phyloP scores from a whole-genome alignment of 2,113 vertebrate genomes.

The Arizona elegans region DNA sequence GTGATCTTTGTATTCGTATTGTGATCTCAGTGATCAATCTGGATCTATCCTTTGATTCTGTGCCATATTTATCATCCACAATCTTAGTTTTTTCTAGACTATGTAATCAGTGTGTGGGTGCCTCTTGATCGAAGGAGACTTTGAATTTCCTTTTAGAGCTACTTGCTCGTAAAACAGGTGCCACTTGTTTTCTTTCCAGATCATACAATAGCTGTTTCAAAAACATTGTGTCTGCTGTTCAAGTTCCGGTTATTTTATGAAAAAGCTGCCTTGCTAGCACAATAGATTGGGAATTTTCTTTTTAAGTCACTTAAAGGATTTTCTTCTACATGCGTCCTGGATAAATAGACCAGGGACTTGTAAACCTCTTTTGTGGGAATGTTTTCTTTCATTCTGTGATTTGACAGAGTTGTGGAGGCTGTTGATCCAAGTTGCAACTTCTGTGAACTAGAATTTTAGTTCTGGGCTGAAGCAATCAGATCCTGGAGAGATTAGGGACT shows the following conservation, averaged over 20 bases:
- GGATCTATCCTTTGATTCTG: not conserved
- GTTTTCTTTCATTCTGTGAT: not conserved
- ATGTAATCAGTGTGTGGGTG: not conserved
- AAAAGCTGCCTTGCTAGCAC: not conserved
- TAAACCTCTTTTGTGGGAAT: not conserved
- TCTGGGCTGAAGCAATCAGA: not conserved
- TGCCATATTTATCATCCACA: not conserved
- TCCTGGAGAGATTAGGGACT: not conserved
- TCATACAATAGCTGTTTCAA: not conserved
- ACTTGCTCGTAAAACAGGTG: not conserved
- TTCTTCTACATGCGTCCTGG: not conserved
- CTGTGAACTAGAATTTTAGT: not conserved
- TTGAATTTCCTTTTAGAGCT: not conserved
- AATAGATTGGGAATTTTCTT: not conserved
- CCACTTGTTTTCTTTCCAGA: slow-evolving; percentile 1
- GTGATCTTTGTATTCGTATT: not conserved
- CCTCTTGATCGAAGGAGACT: not conserved
- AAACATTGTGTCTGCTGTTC: not conserved
- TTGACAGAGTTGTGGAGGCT: not conserved
- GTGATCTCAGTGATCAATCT: not conserved
- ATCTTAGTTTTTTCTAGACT: not conserved
- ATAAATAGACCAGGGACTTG: not conserved
- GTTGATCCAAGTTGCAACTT: not conserved
- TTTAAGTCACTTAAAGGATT: not conserved
- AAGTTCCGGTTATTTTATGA: not conserved